A percentile compares a stretch with the other conserved stretches of the same genome.
Evolutionary conservation across 2,888 invertebrate species (phyloP).

Genomic region (Microctonus hyperodae): DNA sequence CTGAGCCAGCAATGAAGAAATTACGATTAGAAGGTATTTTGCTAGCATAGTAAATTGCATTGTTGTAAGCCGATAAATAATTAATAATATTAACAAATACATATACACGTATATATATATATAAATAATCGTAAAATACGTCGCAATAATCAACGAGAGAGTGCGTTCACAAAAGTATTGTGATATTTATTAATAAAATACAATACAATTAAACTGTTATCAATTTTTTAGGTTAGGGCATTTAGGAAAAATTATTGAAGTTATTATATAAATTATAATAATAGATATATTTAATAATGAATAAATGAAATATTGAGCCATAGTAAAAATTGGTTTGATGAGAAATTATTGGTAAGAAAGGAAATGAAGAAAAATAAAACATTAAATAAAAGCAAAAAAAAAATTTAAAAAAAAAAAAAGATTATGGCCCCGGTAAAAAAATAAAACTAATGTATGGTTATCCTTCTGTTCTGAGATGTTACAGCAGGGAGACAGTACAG

Average conservation of each 20-base stretch:
- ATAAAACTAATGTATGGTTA: conserved; percentile 65
- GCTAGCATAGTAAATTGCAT: conserved; percentile 41
- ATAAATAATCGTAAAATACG: conserved; percentile 11
- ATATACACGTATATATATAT: not conserved
- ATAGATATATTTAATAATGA: conserved; percentile 4
- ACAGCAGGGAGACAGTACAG: conserved; percentile 64
- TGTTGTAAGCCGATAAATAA: not conserved
- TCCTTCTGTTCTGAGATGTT: conserved; percentile 67
- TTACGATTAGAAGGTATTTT: conserved; percentile 60
- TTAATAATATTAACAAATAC: conserved; percentile 12
- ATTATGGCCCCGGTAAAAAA: conserved; percentile 49
- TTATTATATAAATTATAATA: not conserved
- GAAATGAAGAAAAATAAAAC: conserved; percentile 25
- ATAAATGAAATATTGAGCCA: conserved; percentile 17
- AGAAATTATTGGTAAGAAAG: conserved; percentile 17
- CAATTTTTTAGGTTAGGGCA: conserved; percentile 42
- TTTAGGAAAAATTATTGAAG: conserved; percentile 1
- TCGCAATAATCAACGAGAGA: not conserved
- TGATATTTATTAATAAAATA: conserved; percentile 37
- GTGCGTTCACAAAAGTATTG: not conserved
- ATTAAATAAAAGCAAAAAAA: not conserved
- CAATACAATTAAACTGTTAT: conserved; percentile 33
- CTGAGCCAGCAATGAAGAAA: conserved; percentile 56
- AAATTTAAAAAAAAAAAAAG: conserved; percentile 4
- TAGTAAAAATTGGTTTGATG: conserved; percentile 11